phyloP scores from a whole-genome alignment of 1,140 invertebrate genomes.

The Achroia grisella region DNA sequence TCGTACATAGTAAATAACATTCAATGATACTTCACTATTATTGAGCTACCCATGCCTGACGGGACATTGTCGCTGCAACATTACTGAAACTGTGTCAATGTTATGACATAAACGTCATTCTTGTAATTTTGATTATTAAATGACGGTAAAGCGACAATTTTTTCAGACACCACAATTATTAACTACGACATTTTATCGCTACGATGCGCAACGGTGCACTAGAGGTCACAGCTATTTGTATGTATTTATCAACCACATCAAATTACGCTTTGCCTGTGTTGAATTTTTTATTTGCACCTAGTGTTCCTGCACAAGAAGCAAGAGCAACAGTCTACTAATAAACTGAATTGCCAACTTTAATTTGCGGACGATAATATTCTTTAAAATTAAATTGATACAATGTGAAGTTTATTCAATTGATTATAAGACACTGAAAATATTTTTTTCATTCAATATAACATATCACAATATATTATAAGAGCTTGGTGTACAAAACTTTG shows the following conservation, averaged over 20 bases:
- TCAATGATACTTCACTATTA: not conserved
- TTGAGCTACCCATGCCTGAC: slow-evolving; percentile 14
- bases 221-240: slow-evolving; percentile 39
- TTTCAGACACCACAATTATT: slow-evolving; percentile 34
- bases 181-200: slow-evolving; percentile 55
- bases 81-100: slow-evolving; percentile 59
- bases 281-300: too few species aligned
- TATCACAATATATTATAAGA: too few species aligned
- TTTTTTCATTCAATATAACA: too few species aligned
- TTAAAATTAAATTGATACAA: too few species aligned
- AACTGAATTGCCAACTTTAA: too few species aligned
- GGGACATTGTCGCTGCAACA: slow-evolving; percentile 8
- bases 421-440: too few species aligned
- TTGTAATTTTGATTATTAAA: slow-evolving; percentile 21
- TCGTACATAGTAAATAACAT: slow-evolving; percentile 18
- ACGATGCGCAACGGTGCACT: slow-evolving; percentile 60
- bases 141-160: slow-evolving; percentile 37
- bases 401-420: too few species aligned
- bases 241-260: slow-evolving; percentile 6
- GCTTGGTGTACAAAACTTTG: too few species aligned
- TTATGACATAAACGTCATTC: slow-evolving; percentile 31
- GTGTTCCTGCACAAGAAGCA: too few species aligned
- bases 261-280: too few species aligned
- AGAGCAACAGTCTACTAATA: too few species aligned
- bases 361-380: too few species aligned